Conservation (phyloP, 2,888 invertebrate species). For the Malthinus seriepunctatus region DNA sequence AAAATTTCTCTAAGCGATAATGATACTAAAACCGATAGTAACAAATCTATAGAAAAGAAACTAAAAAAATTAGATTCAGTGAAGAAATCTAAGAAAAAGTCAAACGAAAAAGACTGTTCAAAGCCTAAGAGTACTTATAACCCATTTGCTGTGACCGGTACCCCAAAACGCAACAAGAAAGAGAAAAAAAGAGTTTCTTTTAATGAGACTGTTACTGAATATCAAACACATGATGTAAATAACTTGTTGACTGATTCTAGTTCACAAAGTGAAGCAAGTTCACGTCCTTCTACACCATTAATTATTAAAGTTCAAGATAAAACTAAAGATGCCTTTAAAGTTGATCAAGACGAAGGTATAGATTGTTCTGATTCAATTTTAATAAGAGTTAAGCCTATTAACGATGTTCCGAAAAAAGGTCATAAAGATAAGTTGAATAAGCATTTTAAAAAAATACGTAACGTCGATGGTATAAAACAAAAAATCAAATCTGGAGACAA, state of each 20-base stretch:
- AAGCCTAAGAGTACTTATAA: slow-evolving; percentile 28
- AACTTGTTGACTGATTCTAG: slow-evolving; percentile 41
- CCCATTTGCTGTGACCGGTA: slow-evolving; percentile 14
- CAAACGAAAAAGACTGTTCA: slow-evolving; percentile 12
- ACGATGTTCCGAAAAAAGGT: slow-evolving; percentile 11
- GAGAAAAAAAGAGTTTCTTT: slow-evolving; percentile 49
- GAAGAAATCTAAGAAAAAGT: slow-evolving; percentile 29
- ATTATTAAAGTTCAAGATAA: slow-evolving; percentile 21
- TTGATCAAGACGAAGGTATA: slow-evolving; percentile 34
- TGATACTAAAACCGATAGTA: slow-evolving; percentile 36
- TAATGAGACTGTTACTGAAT: slow-evolving; percentile 49
- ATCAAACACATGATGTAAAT: slow-evolving; percentile 45
- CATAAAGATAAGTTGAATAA: slow-evolving; percentile 19
- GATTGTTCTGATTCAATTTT: slow-evolving; percentile 14
- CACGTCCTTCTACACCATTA: slow-evolving; percentile 19
- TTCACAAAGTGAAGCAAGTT: slow-evolving; percentile 41
- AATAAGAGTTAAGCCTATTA: background rate
- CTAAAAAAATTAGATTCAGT: slow-evolving; percentile 42
- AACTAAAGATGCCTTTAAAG: slow-evolving; percentile 10
- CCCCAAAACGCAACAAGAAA: slow-evolving; percentile 18
- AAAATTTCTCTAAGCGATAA: slow-evolving; percentile 44
- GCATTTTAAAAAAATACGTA: slow-evolving; percentile 18
- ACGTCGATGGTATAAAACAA: background rate
- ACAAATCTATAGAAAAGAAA: slow-evolving; percentile 44
- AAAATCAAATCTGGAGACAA: slow-evolving; percentile 15